phyloP scores from a whole-genome alignment of 1,140 invertebrate species.

The Ostrea edulis region DNA sequence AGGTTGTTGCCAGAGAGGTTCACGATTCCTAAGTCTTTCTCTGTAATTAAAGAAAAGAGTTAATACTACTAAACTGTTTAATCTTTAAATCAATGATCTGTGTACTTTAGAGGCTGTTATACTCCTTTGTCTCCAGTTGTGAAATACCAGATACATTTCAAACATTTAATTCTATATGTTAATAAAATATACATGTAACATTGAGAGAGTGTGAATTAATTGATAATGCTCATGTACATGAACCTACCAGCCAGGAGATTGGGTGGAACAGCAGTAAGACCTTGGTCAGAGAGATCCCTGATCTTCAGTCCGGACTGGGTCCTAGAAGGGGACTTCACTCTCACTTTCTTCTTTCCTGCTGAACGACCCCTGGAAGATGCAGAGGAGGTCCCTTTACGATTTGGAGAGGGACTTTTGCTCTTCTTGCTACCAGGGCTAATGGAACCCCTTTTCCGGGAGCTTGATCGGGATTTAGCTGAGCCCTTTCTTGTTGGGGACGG shows the following conservation, averaged over 20 bases:
- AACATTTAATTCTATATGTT: no score
- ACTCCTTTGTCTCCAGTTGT: not conserved
- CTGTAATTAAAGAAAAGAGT: slow-evolving; percentile 64
- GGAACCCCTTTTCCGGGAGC: slow-evolving; percentile 14
- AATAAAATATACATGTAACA: no score
- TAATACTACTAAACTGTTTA: not conserved
- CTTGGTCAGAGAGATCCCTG: slow-evolving; percentile 48
- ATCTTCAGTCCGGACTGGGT: slow-evolving; percentile 52
- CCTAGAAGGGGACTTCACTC: slow-evolving; percentile 43
- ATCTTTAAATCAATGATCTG: not conserved
- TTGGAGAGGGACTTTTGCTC: slow-evolving; percentile 38
- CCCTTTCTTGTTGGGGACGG: slow-evolving; percentile 38
- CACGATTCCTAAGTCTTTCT: slow-evolving; percentile 71
- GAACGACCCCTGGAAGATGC: slow-evolving; percentile 20
- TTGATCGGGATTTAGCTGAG: slow-evolving; percentile 40
- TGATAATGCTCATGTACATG: not conserved
- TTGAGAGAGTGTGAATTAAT: not conserved
- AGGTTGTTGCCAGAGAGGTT: slow-evolving; percentile 78
- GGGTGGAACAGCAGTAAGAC: slow-evolving; percentile 44
- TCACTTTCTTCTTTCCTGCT: slow-evolving; percentile 46
- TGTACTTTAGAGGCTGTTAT: not conserved
- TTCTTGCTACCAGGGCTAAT: slow-evolving; percentile 21
- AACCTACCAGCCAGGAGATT: slow-evolving; percentile 42
- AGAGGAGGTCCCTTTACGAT: slow-evolving; percentile 18
- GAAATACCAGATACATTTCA: no score